phyloP scores from a whole-genome alignment of 2,888 invertebrate species.

The Drosophila robusta region DNA sequence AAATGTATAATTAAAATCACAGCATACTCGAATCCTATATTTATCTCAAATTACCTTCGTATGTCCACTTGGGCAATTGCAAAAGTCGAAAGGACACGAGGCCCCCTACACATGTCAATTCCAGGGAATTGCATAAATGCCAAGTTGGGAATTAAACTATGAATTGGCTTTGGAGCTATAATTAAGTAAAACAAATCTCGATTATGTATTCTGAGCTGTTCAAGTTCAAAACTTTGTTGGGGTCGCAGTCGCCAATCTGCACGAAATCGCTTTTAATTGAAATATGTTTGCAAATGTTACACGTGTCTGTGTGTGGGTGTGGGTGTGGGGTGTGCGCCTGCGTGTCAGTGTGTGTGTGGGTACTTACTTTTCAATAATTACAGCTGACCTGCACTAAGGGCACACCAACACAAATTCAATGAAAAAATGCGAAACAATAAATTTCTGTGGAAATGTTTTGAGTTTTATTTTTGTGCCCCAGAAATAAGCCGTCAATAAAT shows the following conservation, averaged over 20 bases:
- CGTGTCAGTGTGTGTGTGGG: not conserved
- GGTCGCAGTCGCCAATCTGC: not conserved
- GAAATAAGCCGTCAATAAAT: constrained; percentile 12
- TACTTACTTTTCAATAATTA: constrained; percentile 42
- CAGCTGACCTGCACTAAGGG: constrained; percentile 31
- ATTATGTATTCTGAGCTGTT: constrained; percentile 1
- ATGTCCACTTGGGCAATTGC: no score
- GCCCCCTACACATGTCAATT: not conserved
- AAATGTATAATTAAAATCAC: not conserved
- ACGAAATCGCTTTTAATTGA: constrained; percentile 9
- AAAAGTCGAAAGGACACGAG: no score
- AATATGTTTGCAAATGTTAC: constrained; percentile 2
- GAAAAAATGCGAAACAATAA: not conserved
- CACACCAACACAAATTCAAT: constrained; percentile 20
- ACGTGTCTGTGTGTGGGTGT: not conserved
- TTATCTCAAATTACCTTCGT: no score
- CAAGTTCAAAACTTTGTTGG: constrained; percentile 3
- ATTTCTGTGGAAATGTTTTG: constrained; percentile 9
- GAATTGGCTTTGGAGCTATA: not conserved
- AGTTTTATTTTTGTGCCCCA: not conserved
- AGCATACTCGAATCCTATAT: no score
- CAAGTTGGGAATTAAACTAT: not conserved
- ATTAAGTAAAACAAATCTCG: not conserved
- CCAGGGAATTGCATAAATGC: not conserved
- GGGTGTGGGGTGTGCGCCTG: not conserved